Base-by-base conservation (phyloP, 2,888 invertebrate genomes). In the Polydrusus pterygomalis region DNA sequence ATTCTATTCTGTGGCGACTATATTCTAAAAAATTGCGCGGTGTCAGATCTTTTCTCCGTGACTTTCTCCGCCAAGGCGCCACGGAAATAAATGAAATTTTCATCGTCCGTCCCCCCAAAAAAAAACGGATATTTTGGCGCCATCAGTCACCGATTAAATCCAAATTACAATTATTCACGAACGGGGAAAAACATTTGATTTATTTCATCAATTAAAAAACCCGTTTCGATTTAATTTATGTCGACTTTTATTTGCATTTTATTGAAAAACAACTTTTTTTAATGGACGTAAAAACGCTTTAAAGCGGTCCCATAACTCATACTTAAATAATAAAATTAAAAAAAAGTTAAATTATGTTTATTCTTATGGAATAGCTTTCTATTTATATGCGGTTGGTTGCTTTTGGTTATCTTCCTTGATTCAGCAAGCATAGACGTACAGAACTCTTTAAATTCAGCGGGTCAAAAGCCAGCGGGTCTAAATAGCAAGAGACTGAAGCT, bases 201-300 rank as follows among this genome's bases (percentile, higher is more conserved):
- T 71, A 51, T 60, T 30, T n/a, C 15, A 1, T 45, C 65, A 56
- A 72, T 72, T 72, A 72, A 72, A 72, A 72, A 58, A 56, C 45
- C 47, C 58, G 65, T 73, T 68, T 47, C 6, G 30, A 38, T 58
- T 43, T 25, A 60, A 67, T 67, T 58, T 67, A 73, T 73, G 25
- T 56, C 6, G 47, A 34, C 45, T 54, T 56, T 60, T 60, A 67
- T 67, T 56, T 73, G 65, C 45, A 67, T 73, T 71, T 71, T 71
- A 71, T 64, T 64, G 71, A 43, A 63, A 71, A 64, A 72, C 65
- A 56, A 56, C 45, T 72, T 65, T 65, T 72, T 64, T 34, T 49
- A 25, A 20, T 62, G 51, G 58, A 60, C 40, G 38, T 18, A 60
- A 58, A 18, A 54, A 60, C 38, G 17, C 47, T 43, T 56, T 56